Base-by-base conservation (phyloP, 2,113 vertebrate genomes). In the Chloroceryle aenea region DNA sequence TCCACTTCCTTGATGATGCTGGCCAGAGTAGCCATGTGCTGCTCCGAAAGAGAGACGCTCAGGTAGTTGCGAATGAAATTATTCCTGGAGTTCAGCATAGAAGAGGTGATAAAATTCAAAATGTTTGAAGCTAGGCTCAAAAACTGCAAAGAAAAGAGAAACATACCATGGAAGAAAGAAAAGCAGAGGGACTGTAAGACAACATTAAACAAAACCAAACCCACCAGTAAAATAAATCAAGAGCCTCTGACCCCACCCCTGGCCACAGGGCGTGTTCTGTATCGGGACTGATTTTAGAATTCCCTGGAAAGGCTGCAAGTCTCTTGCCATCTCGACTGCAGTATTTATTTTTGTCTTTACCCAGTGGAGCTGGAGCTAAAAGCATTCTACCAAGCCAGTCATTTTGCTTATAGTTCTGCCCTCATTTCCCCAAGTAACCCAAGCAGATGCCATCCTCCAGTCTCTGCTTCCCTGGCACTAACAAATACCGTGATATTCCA, bases 1-100 rank as follows among this genome's bases (percentile, higher is more conserved):
- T 99, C 99, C 92, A 99, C 99, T 32, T 99, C 99, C 90, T 99
- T 99, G 97, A 99, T 99, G 98, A 99, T 99, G 95, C 99, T 98
- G 27, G 99, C 99, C 68, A 99, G 97, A 0, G 99, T 99, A 61
- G 99, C 99, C 99, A 99, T 99, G 97, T 99, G 99, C 89, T 99
- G 99, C 95, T 99, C 99, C 0, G 99, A 99, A 5, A 99, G 98
- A 52, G 99, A 99, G 4, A 99, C 99, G 4, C 99, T 99, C 98
- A 99, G 97, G 97, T 99, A 99, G 98, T 99, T 99, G 71, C 99
- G 99, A 75, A 99, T 99, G 96, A 99, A 99, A 96, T 99, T 99
- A 96, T 99, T 99, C 90, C 99, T 98, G 89, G 99, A 99, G 96
- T 99, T 99, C 87, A 99, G 98, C 99, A 99, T 99, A 73, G 99